Percentiles rank a stretch among this genome's conserved stretches.
Conservation (phyloP, 92 coral and sea anemone genomes). For the Zoanthus solanderi region DNA sequence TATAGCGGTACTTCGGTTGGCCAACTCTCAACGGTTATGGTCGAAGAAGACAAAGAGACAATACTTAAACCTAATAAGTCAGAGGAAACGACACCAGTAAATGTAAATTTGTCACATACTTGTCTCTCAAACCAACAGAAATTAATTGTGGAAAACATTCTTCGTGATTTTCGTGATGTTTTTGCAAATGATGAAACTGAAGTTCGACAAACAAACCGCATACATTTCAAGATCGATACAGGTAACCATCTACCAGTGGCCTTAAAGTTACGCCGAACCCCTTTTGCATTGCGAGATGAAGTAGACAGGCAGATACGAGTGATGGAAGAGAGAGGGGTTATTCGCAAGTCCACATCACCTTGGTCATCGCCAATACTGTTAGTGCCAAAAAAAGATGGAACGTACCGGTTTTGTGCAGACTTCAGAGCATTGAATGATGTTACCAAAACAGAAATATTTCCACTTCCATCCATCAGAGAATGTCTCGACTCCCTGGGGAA, state of each 20-base stretch:
- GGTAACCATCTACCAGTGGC: conserved; percentile 60
- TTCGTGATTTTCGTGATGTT: conserved; percentile 57
- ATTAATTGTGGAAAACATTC: conserved; percentile 36
- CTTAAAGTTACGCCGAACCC: conserved; percentile 62
- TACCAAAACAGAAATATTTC: conserved; percentile 60
- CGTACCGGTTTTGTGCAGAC: conserved; percentile 52
- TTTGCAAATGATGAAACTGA: conserved; percentile 64
- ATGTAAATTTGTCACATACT: conserved; percentile 49
- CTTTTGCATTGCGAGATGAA: conserved; percentile 64
- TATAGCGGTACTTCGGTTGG: conserved; percentile 57
- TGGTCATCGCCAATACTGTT: conserved; percentile 61
- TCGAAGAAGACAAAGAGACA: conserved; percentile 48
- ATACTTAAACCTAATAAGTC: conserved; percentile 32
- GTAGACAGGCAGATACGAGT: conserved; percentile 53
- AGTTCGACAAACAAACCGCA: conserved; percentile 58
- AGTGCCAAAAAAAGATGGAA: conserved; percentile 58
- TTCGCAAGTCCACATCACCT: conserved; percentile 52
- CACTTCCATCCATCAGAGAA: conserved; percentile 65
- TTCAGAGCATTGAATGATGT: conserved; percentile 33
- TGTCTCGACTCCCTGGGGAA: conserved; percentile 63
- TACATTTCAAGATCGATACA: conserved; percentile 63
- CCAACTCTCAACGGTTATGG: conserved; percentile 53
- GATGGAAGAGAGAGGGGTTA: conserved; percentile 61
- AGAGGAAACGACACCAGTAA: conserved; percentile 39
- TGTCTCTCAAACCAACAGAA: conserved; percentile 51